phyloP scores from a whole-genome alignment of 2,888 invertebrate genomes.

The Myopa tessellatipennis region DNA sequence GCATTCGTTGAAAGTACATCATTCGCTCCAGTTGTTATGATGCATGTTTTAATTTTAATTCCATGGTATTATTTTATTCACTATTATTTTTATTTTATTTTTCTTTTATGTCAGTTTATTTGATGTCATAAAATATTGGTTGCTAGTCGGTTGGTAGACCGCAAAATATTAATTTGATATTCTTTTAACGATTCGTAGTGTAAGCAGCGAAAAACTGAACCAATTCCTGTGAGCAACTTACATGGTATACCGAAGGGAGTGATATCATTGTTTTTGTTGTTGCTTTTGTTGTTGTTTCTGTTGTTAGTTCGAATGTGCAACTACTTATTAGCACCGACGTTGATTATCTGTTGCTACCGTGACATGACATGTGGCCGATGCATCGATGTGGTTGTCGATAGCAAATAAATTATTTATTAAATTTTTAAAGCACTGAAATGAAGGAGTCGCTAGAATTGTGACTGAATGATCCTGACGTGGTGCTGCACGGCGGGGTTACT shows the following conservation, averaged over 20 bases:
- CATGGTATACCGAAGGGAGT: background rate
- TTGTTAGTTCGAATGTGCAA: background rate
- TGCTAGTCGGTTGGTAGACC: background rate
- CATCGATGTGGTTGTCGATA: too few species aligned
- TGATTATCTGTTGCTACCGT: too few species aligned
- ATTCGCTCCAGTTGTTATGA: background rate
- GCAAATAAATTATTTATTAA: too few species aligned
- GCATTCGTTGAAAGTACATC: background rate
- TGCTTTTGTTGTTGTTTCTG: background rate
- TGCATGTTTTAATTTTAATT: too few species aligned
- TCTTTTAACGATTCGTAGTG: background rate
- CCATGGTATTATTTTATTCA: background rate
- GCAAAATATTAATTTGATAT: background rate
- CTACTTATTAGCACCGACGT: too few species aligned
- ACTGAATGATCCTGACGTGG: too few species aligned
- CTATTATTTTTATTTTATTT: background rate
- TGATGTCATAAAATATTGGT: background rate
- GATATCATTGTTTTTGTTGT: background rate
- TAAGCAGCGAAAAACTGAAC: background rate
- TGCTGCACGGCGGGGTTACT: too few species aligned
- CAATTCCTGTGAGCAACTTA: background rate
- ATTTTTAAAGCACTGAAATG: too few species aligned
- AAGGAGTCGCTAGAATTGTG: too few species aligned
- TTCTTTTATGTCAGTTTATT: background rate
- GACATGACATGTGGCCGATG: too few species aligned